Conservation (phyloP, 2,797 vertebrate genomes). For the Thalassophryne amazonica region DNA sequence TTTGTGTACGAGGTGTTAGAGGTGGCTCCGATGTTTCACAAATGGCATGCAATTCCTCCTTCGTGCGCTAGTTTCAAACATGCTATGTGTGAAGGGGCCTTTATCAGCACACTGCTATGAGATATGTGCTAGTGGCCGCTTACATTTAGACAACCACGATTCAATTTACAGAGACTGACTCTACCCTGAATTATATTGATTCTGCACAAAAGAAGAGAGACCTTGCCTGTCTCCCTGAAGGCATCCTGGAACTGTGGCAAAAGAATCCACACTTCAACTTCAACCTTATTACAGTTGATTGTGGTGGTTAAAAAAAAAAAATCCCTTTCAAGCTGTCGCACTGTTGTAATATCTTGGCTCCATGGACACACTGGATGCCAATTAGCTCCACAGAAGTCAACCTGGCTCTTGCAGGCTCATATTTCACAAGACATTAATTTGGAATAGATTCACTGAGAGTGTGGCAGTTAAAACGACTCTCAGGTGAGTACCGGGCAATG, state of each 20-base stretch:
- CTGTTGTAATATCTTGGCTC: conserved; percentile 5
- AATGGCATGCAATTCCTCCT: no score
- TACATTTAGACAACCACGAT: conserved; percentile 18
- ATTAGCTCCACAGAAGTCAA: conserved; percentile 1
- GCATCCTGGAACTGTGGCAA: conserved; percentile 20
- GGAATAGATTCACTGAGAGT: conserved; percentile 7
- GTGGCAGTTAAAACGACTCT: conserved; percentile 15
- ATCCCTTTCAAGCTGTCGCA: neutral
- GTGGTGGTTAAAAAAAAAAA: neutral
- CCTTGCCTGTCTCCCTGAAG: conserved; percentile 16
- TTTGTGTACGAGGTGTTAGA: no score
- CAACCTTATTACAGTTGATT: neutral
- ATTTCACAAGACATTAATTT: conserved; percentile 7
- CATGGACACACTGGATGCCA: conserved; percentile 1
- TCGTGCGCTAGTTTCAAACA: no score
- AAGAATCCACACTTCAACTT: conserved; percentile 5
- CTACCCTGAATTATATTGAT: conserved; percentile 28
- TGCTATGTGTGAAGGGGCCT: no score
- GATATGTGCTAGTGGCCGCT: conserved; percentile 27
- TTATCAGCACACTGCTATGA: conserved; percentile 24
- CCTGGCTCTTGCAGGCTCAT: conserved; percentile 1
- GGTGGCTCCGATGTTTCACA: no score
- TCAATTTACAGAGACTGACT: conserved; percentile 26
- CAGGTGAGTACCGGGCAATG: no score
- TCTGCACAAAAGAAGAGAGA: conserved; percentile 11